Percentiles rank a stretch among this genome's conserved stretches.
phyloP scores from a whole-genome alignment of 2,888 invertebrate species.

The Globia sparganii region DNA sequence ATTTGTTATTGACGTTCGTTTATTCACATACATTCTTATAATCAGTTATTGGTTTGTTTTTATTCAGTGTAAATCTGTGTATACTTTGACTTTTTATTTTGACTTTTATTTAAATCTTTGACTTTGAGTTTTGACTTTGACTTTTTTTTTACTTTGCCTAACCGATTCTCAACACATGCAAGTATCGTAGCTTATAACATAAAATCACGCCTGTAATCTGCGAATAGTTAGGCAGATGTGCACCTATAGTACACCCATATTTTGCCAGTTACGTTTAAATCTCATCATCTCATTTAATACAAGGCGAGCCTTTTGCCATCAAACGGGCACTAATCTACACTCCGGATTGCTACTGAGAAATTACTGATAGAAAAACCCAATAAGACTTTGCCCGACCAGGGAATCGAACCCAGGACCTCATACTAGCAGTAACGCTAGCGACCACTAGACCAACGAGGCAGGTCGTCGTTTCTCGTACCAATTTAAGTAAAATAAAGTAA shows the following conservation, averaged over 20 bases:
- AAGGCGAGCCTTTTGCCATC: not conserved
- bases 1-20: slow-evolving; percentile 28
- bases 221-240: not conserved
- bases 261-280: not conserved
- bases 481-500: not conserved
- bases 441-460: not conserved
- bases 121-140: too few relatives aligned
- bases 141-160: too few relatives aligned
- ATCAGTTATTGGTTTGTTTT: not conserved
- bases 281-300: too few relatives aligned
- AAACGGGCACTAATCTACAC: not conserved
- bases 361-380: not conserved
- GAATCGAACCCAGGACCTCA: not conserved
- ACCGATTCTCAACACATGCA: not conserved
- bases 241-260: not conserved
- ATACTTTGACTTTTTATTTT: too few relatives aligned
- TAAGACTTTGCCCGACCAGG: not conserved
- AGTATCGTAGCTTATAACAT: not conserved
- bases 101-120: too few relatives aligned
- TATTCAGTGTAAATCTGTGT: too few relatives aligned
- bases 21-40: slow-evolving; percentile 5
- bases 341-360: not conserved
- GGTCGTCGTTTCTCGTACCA: not conserved
- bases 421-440: not conserved
- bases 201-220: not conserved